These are phyloP conservation scores for Chionomys nivalis DNA, from an alignment of 2,113 vertebrate species.

Conservation along the genomic window DNA sequence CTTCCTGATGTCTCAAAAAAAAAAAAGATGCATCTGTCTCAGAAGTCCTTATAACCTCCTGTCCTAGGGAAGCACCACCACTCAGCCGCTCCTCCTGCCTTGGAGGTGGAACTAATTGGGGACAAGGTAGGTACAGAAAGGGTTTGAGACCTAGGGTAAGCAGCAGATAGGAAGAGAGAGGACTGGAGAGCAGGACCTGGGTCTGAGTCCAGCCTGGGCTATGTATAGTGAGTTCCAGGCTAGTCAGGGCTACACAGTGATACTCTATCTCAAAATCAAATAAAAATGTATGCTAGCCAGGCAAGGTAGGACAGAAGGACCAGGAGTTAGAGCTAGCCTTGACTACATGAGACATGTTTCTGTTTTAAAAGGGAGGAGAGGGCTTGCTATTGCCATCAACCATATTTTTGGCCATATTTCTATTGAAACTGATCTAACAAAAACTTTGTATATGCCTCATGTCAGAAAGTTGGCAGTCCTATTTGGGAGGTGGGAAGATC, in stretches of 20 bases:
- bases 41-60: conserved; percentile 34
- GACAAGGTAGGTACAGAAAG: conserved; percentile 76
- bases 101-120: conserved; percentile 82
- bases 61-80: conserved; percentile 7
- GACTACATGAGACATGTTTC: not conserved
- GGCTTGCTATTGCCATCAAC: not conserved
- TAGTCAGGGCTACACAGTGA: not conserved
- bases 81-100: conserved; percentile 32
- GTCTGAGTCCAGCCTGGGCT: not conserved
- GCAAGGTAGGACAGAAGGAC: not conserved
- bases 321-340: not conserved
- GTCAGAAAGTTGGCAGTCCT: not conserved
- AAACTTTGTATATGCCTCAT: not conserved
- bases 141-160: not conserved
- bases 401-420: conserved; percentile 12
- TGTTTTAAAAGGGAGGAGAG: not conserved
- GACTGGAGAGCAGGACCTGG: not conserved
- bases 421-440: not conserved
- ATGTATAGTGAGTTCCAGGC: not conserved
- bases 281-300: not conserved
- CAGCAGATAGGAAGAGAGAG: not conserved
- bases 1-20: not conserved
- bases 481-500: not conserved
- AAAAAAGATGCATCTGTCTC: not conserved
- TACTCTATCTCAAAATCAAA: not conserved